Percentiles rank a stretch among this genome's conserved stretches.
Evolutionary conservation across 2,797 vertebrate genomes (phyloP).

Genomic region (Morelia viridis): DNA sequence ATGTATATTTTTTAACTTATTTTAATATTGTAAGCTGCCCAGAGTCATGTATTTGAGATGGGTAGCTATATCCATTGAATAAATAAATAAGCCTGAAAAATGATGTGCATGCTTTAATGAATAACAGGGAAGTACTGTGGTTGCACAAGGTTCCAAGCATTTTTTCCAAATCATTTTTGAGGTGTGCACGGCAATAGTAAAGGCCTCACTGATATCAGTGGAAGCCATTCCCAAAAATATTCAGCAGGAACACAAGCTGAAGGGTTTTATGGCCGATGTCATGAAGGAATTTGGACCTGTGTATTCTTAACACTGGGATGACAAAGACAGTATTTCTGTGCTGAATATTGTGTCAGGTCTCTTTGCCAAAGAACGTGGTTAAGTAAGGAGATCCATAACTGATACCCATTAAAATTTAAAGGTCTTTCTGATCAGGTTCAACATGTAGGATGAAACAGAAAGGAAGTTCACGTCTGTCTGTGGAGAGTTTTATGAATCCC

Average conservation of each 20-base stretch:
- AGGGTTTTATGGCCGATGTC: background rate
- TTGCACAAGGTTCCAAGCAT: background rate
- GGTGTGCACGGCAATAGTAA: background rate
- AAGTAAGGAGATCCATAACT: background rate
- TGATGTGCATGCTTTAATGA: background rate
- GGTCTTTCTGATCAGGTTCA: slow-evolving; percentile 10
- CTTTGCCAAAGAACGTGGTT: background rate
- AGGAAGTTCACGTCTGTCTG: background rate
- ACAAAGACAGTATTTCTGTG: background rate
- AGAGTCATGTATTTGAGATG: background rate
- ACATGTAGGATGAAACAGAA: background rate
- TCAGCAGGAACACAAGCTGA: background rate
- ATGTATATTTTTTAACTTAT: background rate
- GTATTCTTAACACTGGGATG: background rate
- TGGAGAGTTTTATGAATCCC: background rate
- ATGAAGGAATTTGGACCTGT: background rate
- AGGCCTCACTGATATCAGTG: background rate
- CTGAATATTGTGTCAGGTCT: background rate
- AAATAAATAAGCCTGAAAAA: background rate
- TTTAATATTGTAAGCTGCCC: background rate
- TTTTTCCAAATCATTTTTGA: background rate
- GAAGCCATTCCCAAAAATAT: background rate
- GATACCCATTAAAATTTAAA: slow-evolving; percentile 15
- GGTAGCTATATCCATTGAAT: background rate
- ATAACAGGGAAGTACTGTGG: background rate